Conservation (phyloP, 2,113 vertebrate genomes). For the Peromyscus leucopus region DNA sequence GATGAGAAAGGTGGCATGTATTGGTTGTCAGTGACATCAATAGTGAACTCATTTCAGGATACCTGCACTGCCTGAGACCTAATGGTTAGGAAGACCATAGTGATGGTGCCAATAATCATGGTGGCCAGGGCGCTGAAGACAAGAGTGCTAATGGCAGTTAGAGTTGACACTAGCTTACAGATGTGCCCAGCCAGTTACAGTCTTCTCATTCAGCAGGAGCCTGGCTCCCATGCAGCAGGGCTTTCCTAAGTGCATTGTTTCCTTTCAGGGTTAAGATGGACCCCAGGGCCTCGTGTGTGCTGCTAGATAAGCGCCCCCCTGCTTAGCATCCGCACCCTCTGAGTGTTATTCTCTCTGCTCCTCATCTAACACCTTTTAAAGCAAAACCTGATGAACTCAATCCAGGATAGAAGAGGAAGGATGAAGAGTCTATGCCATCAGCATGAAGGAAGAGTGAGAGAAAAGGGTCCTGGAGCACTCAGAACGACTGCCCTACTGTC, state of each 20-base stretch:
- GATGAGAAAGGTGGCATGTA: background rate
- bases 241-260: constrained; percentile 43
- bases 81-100: background rate
- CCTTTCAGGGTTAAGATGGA: background rate
- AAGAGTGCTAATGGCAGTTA: background rate
- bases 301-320: background rate
- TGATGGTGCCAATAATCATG: background rate
- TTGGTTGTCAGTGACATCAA: background rate
- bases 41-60: background rate
- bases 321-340: background rate
- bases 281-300: background rate
- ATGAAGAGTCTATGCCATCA: background rate
- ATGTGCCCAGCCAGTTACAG: background rate
- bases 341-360: background rate
- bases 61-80: background rate
- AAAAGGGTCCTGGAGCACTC: background rate
- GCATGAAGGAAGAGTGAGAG: background rate
- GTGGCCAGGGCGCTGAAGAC: background rate
- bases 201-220: background rate
- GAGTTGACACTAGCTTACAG: background rate
- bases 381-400: constrained; percentile 2
- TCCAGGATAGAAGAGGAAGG: background rate
- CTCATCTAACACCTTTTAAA: background rate
- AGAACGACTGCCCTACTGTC: background rate
- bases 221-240: background rate